Evolutionary conservation across 1,140 invertebrate species (phyloP).

Genomic region (Apis florea): DNA sequence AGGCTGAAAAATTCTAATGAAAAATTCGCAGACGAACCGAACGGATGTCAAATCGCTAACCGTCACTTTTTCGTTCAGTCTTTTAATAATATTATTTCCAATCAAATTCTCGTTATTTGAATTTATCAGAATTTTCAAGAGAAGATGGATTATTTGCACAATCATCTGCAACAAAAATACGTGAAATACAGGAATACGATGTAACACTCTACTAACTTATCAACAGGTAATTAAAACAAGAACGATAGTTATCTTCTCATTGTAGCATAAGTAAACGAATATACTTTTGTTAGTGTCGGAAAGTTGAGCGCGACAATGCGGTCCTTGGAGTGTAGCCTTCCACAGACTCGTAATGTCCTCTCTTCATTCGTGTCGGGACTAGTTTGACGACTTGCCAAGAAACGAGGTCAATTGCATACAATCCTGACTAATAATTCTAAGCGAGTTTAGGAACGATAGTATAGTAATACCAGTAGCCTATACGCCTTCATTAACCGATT

Average conservation of each 20-base stretch:
- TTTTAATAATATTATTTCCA: not conserved
- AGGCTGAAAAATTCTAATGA: no score
- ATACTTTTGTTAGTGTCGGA: constrained; percentile 5
- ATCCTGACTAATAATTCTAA: constrained; percentile 57
- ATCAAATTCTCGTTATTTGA: not conserved
- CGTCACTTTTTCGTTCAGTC: no score
- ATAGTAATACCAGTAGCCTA: constrained; percentile 34
- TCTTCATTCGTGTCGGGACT: constrained; percentile 46
- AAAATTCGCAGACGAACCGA: no score
- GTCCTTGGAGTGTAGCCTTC: constrained; percentile 19
- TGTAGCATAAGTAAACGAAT: not conserved
- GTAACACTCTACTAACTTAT: constrained; percentile 33
- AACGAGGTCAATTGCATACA: constrained; percentile 65
- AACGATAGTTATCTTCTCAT: not conserved
- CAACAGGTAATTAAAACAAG: constrained; percentile 37
- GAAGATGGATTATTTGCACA: not conserved
- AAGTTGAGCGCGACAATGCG: constrained; percentile 21
- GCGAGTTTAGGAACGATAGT: constrained; percentile 56
- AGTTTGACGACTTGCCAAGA: constrained; percentile 58
- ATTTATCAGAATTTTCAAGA: not conserved
- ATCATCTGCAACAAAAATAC: not conserved
- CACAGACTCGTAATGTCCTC: constrained; percentile 45
- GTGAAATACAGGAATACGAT: not conserved
- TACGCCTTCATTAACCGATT: constrained; percentile 47
- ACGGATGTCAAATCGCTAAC: no score